phyloP scores from a whole-genome alignment of 2,888 invertebrate genomes.

The Oxytorus armatus region DNA sequence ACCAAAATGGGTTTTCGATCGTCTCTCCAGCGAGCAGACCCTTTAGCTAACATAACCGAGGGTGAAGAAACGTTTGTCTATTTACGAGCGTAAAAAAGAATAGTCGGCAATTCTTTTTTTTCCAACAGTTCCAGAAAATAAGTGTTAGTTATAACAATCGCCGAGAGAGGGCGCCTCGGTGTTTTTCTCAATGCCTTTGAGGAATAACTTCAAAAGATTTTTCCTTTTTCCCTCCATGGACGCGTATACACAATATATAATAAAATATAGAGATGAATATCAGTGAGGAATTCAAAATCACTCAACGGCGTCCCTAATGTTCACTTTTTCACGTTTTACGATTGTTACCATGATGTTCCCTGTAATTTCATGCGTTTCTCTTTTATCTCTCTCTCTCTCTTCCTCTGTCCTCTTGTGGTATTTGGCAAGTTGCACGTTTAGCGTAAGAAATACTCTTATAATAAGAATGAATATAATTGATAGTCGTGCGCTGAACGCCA shows the following conservation, averaged over 20 bases:
- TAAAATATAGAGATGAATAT: conserved; percentile 27
- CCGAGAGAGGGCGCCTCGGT: conserved; percentile 4
- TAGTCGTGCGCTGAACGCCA: conserved; percentile 40
- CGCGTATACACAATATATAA: neutral
- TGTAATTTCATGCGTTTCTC: conserved; percentile 61
- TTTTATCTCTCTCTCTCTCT: neutral
- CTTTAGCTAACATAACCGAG: conserved; percentile 36
- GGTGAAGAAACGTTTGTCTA: conserved; percentile 46
- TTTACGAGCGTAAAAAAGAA: conserved; percentile 29
- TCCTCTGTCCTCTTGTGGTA: neutral
- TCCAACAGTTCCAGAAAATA: conserved; percentile 48
- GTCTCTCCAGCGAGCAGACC: conserved; percentile 37
- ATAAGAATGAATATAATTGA: conserved; percentile 58
- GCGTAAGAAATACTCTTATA: conserved; percentile 51
- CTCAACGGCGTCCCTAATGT: conserved; percentile 58
- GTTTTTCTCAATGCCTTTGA: conserved; percentile 11
- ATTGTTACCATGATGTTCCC: conserved; percentile 49
- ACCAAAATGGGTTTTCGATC: conserved; percentile 77
- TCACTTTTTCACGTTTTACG: conserved; percentile 62
- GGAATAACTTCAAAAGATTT: neutral
- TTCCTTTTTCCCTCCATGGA: neutral
- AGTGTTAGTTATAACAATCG: conserved; percentile 48
- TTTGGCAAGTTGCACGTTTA: conserved; percentile 45
- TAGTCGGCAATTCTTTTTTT: conserved; percentile 7
- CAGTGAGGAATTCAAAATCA: conserved; percentile 60